Evolutionary conservation across 1,140 invertebrate genomes (phyloP).

Genomic region (Nixonia krombeini): DNA sequence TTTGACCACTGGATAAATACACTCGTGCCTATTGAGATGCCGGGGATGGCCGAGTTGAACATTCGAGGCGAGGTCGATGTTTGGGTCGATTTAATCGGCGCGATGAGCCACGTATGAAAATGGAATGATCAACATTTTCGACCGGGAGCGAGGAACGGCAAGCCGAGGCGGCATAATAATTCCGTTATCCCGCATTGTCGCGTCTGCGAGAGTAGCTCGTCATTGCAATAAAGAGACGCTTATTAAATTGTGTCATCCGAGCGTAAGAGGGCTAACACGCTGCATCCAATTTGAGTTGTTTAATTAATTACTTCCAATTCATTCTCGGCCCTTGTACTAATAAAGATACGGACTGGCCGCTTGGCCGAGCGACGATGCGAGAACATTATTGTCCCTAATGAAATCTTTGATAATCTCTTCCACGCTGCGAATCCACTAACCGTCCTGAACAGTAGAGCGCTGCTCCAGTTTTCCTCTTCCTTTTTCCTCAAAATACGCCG

Average conservation of each 20-base stretch:
- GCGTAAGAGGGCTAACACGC: conserved; percentile 51
- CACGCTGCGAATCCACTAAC: conserved; percentile 3
- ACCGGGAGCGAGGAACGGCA: background rate
- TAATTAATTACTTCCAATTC: conserved; percentile 54
- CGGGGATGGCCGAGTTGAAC: no score
- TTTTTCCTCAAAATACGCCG: no score
- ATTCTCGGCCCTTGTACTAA: conserved; percentile 39
- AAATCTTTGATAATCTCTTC: conserved; percentile 49
- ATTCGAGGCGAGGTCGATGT: background rate
- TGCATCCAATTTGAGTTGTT: conserved; percentile 53
- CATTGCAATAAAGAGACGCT: conserved; percentile 45
- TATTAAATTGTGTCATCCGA: conserved; percentile 57
- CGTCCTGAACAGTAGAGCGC: no score
- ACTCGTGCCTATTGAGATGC: no score
- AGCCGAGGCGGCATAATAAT: no score
- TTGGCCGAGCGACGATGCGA: conserved; percentile 26
- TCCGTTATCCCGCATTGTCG: conserved; percentile 51
- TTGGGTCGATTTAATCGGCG: no score
- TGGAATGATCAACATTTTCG: background rate
- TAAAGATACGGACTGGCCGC: conserved; percentile 24
- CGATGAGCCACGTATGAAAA: no score
- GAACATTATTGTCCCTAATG: conserved; percentile 40
- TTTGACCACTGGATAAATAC: no score
- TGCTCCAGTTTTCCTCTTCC: no score
- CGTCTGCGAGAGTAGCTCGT: conserved; percentile 32